Base-by-base conservation (phyloP, 2,797 vertebrate species). In the Chloroceryle amazona region DNA sequence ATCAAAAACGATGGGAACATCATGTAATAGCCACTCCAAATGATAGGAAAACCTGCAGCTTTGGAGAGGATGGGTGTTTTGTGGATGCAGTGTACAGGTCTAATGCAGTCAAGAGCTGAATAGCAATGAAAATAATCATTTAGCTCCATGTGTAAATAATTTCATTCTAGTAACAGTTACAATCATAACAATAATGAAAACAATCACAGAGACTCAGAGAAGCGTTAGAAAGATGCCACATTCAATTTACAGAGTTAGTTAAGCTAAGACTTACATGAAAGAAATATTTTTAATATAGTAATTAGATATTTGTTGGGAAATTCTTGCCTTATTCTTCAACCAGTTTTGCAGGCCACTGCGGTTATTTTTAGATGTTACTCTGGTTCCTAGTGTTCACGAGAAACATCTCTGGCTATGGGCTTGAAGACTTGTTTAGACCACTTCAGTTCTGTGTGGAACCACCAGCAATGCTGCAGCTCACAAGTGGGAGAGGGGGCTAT, bases 211-310 rank as follows among this genome's bases (percentile, higher is more conserved):
- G 94, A 90, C 93, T 94, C 81, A 88, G 82, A 91, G 91, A 92
- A 89, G 63, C 91, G 71, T 95, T 87, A 94, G 92, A 97, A 92
- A 96, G 96, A 95, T 91, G 96, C 79, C 91, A 95, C 96, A 92
- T 98, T 96, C 96, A 97, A 95, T 97, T 97, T 97, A 79, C 93
- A 92, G 92, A 96, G 96, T 97, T 82, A 97, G 96, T 97, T 83
- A 75, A 97, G 86, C 82, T 90, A 96, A 97, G 94, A 94, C 96
- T 85, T 93, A 91, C 73, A 97, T 74, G 84, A 96, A 96, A 94
- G 80, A 92, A 87, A 79, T 93, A 97, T 92, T 96, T 97, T 98
- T 95, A 93, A 96, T 94, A 87, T 57, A 95, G 91, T 95, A 96
- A 97, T 97, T 97, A 97, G 29, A 68, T 94, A 83, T 95, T 97